Base-by-base conservation (phyloP, 2,113 vertebrate genomes). In the Muntiacus reevesi region DNA sequence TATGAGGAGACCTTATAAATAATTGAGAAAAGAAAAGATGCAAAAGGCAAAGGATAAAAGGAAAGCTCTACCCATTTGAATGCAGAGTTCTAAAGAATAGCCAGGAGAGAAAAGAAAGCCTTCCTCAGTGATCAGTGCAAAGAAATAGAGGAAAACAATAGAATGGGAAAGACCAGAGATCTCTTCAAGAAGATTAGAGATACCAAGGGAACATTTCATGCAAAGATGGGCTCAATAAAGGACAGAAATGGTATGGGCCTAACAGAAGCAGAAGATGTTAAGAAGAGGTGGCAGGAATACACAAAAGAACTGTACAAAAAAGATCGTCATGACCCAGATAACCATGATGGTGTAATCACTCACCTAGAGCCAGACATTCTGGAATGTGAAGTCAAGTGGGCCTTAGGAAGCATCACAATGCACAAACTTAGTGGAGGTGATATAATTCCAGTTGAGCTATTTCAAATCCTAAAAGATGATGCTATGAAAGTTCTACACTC, bases 331-430 rank as follows among this genome's bases (percentile, higher is more conserved):
- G 62, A n/a, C 7, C 30, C 30, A 64, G 30, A 64, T 64, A 64
- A 64, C 0, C 62, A 64, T 0, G 0, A n/a, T n/a, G 30, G 15
- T 64, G 30, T 64, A 15, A 64, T 64, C 62, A 64, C 30, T 64
- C 15, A 33, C 62, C 62, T 17, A 64, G 62, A 64, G 15, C 30
- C 14, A 17, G 62, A 64, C 62, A 8, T 64, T 14, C 30, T 64
- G 14, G 62, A 64, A 64, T 64, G 30, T 0, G 0, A 33, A 33
- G 30, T 64, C 62, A 33, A 64, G 15, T 17, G 7, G 14, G 30
- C 7, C 62, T 64, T 64, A 33, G 62, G 7, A 64, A 64, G 30
- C 30, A 64, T 64, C 62, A 64, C 62, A 33, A 64, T 30, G 7
- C 17, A 64, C 30, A 64, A 64, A 64, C 15, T 3, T n/a, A 64